Evolutionary conservation across 2,113 vertebrate genomes (phyloP), one percentile per base, ranked within the genome.

Genomic region (Collichthys lucidus): DNA sequence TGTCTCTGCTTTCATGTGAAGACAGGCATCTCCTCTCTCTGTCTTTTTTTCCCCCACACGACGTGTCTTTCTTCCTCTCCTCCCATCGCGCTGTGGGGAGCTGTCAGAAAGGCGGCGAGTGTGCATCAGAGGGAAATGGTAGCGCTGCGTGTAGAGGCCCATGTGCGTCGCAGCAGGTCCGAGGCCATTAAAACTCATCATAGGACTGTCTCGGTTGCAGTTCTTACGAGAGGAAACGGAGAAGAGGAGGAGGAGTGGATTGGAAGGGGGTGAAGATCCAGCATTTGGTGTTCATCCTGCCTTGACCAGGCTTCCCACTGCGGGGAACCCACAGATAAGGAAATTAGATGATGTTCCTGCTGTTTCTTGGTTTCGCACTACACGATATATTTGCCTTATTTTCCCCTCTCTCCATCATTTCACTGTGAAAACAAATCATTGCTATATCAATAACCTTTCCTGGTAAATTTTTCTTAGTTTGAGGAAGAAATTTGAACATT

Each of bases 101-200:
- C 76, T 66, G 81, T 84, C 74, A 80, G 66, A 42, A 11, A 81
- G 61, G 40, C 77, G 66, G 73, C 40, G n/a, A 82, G 63, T 62
- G 50, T 31, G 46, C 74, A 68, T 78, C 63, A 64, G 57, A 79
- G 70, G 69, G 62, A 89, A 66, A 66, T 57, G 61, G 82, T 78
- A 75, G 69, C 60, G 12, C 57, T 40, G 47, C 80, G 59, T 82
- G 79, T 50, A 69, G 80, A 84, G 24, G 44, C 77, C 75, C 68
- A 24, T 26, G 75, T 62, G 24, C 65, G 70, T 88, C 81, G 56
- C 83, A 75, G 84, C 74, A 73, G 67, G 83, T 88, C 70, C 62
- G 60, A 87, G 60, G 79, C 69, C 85, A 85, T 88, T 89, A 85
- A 84, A 88, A 81, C 44, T 46, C 72, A 86, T 86, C 85, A 91